Evolutionary conservation across 2,113 vertebrate genomes (phyloP), one percentile per base, ranked within the genome.

Genomic region (Myotis brandtii): DNA sequence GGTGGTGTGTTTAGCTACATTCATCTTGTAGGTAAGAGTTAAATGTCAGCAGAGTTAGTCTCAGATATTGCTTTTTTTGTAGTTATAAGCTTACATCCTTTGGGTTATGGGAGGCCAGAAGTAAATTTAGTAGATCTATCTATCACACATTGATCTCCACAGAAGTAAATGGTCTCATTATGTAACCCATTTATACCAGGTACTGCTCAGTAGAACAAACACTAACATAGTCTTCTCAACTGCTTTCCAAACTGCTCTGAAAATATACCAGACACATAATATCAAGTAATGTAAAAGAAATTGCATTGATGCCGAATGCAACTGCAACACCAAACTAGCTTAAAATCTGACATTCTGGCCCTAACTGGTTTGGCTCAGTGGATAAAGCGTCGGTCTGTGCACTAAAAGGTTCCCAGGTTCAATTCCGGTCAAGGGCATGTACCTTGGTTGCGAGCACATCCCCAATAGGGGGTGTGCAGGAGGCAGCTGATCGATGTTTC

Each of bases 201-300:
- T 72, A 96, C 93, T 95, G 48, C 72, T 97, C 91, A 77, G 50
- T 83, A 89, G 56, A 96, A 97, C 97, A 70, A 96, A 91, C 37
- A 94, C 1, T 3, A 79, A 92, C 0, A 1, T 48, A 95, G 56
- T 64, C 32, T 54, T 94, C 82, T 37, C 96, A 46, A 86, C 3
- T 97, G 83, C 87, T 93, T 97, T 98, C 89, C 94, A 89, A 91
- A 96, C 94, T 62, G 54, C 69, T 89, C 50, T 83, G 75, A 92
- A 97, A 97, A 64, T 94, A 95, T n/a, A 81, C 52, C 76, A 91
- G 70, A 67, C 52, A 89, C 86, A 96, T 70, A 94, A 95, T 91
- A 86, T 76, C 34, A 0, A 92, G 1, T 52, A 67, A 93, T 14
- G 37, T 97, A 93, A 48, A 95, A 95, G 95, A 95, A 81, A 40